Evolutionary conservation across 1,140 invertebrate genomes (phyloP), one percentile per base, ranked within the genome.

Genomic region (Frieseomelitta varia): DNA sequence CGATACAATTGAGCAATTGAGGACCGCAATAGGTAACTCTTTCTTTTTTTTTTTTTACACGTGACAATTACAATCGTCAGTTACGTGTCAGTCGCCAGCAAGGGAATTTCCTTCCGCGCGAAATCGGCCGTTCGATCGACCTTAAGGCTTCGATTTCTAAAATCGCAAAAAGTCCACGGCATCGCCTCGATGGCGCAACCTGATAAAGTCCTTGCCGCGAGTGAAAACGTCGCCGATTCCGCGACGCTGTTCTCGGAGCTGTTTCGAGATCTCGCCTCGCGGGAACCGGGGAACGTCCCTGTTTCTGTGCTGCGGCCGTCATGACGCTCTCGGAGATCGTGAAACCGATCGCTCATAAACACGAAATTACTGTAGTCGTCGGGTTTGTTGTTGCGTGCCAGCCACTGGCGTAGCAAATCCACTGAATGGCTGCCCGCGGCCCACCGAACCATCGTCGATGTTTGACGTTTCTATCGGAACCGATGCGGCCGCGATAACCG

Each of bases 101-200:
- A 53, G 81, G 55, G 72, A 72, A 84, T 61, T 39, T 39, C 76
- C 67, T 79, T 84, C 75, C 75, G 81, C 47, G 61, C 71, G 79
- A 65, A 34, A 68, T 24, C 65, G 30, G 4, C 65, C 61, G 39
- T 61, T 87, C 53, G 39, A 79, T 79, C 80, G 92, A 92, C 93
- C 93, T 94, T 94, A 94, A 72, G 90, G 89, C 91, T n/a, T n/a
- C 87, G 93, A 94, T 94, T 94, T 94, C 93, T 94, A 94, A 94
- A 92, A 85, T 81, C 61, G 79, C 86, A 91, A 93, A 92, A 91
- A 93, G 82, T 86, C 30, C 14, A 14, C 34, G 69, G 61, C 67
- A 61, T 69, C 58, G 72, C 21, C 39, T 69, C 75, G 91, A 90
- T 89, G 86, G 68, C 90, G 92, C 76, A 92, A 90, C 53, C 39